Conservation (phyloP, 2,797 vertebrate species). For the Urosaurus nigricauda region DNA sequence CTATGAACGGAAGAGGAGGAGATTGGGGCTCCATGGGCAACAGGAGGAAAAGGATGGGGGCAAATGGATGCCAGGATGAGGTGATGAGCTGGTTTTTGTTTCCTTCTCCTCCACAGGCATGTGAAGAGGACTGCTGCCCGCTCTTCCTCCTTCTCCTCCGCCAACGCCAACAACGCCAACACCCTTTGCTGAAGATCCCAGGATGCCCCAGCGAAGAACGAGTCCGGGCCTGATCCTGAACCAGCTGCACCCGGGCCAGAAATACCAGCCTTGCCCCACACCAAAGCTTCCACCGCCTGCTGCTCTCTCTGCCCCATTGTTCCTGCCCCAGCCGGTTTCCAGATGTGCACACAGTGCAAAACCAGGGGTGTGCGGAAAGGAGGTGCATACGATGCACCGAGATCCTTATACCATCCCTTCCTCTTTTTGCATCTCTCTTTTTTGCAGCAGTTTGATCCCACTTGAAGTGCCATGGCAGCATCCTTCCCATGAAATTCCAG, state of each 20-base stretch:
- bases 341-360: too few relatives aligned
- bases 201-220: not conserved
- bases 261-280: not conserved
- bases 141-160: not conserved
- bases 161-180: not conserved
- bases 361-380: too few relatives aligned
- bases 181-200: not conserved
- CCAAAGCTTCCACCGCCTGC: too few relatives aligned
- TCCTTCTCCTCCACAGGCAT: slow-evolving; percentile 17
- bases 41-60: too few relatives aligned
- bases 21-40: not conserved
- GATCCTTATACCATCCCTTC: too few relatives aligned
- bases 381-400: too few relatives aligned
- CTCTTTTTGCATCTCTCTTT: too few relatives aligned
- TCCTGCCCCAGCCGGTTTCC: not conserved
- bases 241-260: not conserved
- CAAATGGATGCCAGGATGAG: not conserved
- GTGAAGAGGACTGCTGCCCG: slow-evolving; percentile 12
- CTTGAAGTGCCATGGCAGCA: too few relatives aligned
- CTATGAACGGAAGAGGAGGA: too few relatives aligned
- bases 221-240: accelerated
- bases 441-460: too few relatives aligned
- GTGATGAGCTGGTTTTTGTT: not conserved
- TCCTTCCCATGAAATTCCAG: too few relatives aligned
- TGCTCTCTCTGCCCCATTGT: not conserved